Percentiles rank a stretch among this genome's conserved stretches.
Evolutionary conservation across 2,113 vertebrate species (phyloP).

Genomic region (Colinus virginianus): DNA sequence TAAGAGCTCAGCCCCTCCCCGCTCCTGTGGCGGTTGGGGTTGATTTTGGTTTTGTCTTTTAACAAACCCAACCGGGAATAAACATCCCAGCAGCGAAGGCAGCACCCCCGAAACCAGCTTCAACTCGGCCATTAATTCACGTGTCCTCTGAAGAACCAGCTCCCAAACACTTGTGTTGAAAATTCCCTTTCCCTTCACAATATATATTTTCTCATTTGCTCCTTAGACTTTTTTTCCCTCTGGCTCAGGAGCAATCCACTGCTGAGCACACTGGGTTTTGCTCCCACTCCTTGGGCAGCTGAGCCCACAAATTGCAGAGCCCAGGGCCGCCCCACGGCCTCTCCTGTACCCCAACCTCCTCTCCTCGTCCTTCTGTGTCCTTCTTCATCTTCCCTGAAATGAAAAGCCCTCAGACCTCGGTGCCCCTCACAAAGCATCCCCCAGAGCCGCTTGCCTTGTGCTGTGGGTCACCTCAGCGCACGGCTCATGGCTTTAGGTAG

Average conservation of each 20-base stretch:
- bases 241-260: neutral
- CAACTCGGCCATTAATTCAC: neutral
- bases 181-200: neutral
- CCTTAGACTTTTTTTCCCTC: neutral
- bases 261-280: neutral
- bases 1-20: neutral
- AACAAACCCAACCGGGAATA: neutral
- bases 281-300: neutral
- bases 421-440: neutral
- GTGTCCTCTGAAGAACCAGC: neutral
- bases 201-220: neutral
- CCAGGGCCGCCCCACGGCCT: neutral
- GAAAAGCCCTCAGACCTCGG: neutral
- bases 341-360: conserved; percentile 26
- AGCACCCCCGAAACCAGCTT: neutral
- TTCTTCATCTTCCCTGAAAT: conserved; percentile 25
- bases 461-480: neutral
- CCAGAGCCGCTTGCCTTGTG: neutral
- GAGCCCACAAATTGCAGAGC: neutral
- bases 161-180: neutral
- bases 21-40: neutral
- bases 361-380: neutral
- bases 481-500: neutral
- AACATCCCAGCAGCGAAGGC: neutral
- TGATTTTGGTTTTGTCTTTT: neutral